phyloP scores from a whole-genome alignment of 2,797 vertebrate genomes.

The Sebastolobus altivelis region DNA sequence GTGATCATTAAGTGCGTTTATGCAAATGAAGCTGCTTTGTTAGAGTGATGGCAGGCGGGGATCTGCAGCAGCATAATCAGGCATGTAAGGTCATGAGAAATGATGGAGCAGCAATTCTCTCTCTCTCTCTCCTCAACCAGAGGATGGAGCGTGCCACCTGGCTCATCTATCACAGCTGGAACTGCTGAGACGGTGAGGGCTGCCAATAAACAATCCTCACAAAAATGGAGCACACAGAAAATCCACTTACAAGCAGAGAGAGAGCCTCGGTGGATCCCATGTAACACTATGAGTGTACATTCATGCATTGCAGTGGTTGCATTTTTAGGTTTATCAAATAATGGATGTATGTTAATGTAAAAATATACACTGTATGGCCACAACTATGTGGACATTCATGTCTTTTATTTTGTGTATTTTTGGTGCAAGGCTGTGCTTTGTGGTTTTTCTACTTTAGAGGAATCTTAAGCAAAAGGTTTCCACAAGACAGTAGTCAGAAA shows the following conservation, averaged over 20 bases:
- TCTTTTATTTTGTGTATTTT: not conserved
- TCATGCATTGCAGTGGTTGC: constrained; percentile 28
- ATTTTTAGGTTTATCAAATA: constrained; percentile 24
- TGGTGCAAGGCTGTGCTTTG: not conserved
- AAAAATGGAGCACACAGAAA: constrained; percentile 76
- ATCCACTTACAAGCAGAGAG: constrained; percentile 68
- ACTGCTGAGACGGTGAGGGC: constrained; percentile 82
- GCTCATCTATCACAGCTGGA: constrained; percentile 84
- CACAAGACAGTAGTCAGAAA: not conserved
- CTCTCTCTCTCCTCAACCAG: constrained; percentile 52
- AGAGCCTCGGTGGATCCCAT: constrained; percentile 56
- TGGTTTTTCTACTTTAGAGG: not conserved
- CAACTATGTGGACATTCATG: not conserved
- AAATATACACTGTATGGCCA: not conserved
- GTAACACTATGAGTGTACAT: constrained; percentile 28
- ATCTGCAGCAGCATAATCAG: constrained; percentile 80
- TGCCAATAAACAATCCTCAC: constrained; percentile 83
- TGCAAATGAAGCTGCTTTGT: constrained; percentile 74
- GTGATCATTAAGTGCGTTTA: constrained; percentile 74
- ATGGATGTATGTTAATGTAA: constrained; percentile 21
- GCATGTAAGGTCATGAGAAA: constrained; percentile 83
- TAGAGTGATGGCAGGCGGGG: constrained; percentile 65
- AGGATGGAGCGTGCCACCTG: constrained; percentile 80
- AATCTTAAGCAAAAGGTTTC: constrained; percentile 4
- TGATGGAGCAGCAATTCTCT: constrained; percentile 79